Evolutionary conservation across 2,888 invertebrate genomes (phyloP), one percentile per base, ranked within the genome.

Genomic region (Tiliacea citrago): DNA sequence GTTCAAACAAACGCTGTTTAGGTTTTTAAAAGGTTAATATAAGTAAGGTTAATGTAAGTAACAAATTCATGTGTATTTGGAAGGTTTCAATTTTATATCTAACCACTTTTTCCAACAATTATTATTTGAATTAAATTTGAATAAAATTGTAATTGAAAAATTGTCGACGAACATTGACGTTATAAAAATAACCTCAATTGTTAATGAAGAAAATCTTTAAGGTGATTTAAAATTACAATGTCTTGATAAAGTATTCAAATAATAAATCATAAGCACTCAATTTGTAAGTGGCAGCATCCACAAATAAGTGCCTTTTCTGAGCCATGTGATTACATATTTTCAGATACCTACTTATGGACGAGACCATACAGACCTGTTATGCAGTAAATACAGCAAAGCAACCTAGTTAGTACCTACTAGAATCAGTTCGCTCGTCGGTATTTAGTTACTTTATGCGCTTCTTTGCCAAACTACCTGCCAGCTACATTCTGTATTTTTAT

Each of bases 381-480:
- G 29, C 16, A 63, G 7, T n/a, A 53, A 10, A 10, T 12, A n/a
- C 35, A 24, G 35, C n/a, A 35, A 66, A 47, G 24, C 16, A 29
- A 16, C 29, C 39, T 18, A 63, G 16, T 51, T n/a, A n/a, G n/a
- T n/a, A n/a, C n/a, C n/a, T n/a, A n/a, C n/a, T n/a, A n/a, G n/a
- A n/a, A n/a, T 21, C 12, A 13, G 53, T 53, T 47, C 35, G n/a
- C 13, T 13, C 18, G 6, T 55, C 13, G 6, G 18, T 13, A n/a
- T 42, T 39, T 45, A 45, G 53, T 71, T 39, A 6, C 55, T 49
- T 58, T 45, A 53, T 13, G 2, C 53, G n/a, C 45, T 45, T 73
- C n/a, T 47, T 47, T 74, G n/a, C 12, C 7, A 75, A 42, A 35
- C 4, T 35, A 51, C 16, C 60, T n/a, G n/a, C n/a, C n/a, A n/a